phyloP scores from a whole-genome alignment of 2,113 vertebrate species.

The Sinocyclocheilus maitianheensis region DNA sequence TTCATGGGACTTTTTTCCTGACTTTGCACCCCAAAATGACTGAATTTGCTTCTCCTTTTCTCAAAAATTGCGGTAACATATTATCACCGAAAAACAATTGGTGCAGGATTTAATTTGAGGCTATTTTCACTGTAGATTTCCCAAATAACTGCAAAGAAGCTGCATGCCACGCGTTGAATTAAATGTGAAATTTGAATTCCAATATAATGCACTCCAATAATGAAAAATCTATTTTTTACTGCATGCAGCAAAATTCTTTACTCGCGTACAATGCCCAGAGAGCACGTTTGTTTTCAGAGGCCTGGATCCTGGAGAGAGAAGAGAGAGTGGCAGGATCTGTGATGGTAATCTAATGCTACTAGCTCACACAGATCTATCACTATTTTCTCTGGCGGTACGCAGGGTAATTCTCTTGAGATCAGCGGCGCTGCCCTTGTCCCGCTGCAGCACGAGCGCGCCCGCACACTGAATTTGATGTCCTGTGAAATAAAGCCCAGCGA shows the following conservation, averaged over 20 bases:
- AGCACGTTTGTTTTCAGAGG: neutral
- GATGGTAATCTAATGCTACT: neutral
- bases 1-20: neutral
- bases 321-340: neutral
- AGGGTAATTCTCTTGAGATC: neutral
- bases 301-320: slow-evolving; percentile 2
- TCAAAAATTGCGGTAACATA: neutral
- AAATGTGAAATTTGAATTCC: neutral
- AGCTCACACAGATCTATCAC: slow-evolving; percentile 10
- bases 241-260: neutral
- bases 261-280: neutral
- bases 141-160: neutral
- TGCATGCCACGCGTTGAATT: neutral
- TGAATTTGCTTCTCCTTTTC: neutral
- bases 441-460: neutral
- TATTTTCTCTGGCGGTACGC: neutral
- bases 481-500: slow-evolving; percentile 10
- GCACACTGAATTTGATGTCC: slow-evolving; percentile 8
- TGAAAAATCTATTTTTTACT: neutral
- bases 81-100: too few relatives aligned
- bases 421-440: neutral
- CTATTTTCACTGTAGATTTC: neutral
- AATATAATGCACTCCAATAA: neutral
- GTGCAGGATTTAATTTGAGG: too few relatives aligned
- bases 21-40: neutral